Evolutionary conservation across 2,888 invertebrate species (phyloP), one percentile per base, ranked within the genome.

Genomic region (Brenthis hecate): DNA sequence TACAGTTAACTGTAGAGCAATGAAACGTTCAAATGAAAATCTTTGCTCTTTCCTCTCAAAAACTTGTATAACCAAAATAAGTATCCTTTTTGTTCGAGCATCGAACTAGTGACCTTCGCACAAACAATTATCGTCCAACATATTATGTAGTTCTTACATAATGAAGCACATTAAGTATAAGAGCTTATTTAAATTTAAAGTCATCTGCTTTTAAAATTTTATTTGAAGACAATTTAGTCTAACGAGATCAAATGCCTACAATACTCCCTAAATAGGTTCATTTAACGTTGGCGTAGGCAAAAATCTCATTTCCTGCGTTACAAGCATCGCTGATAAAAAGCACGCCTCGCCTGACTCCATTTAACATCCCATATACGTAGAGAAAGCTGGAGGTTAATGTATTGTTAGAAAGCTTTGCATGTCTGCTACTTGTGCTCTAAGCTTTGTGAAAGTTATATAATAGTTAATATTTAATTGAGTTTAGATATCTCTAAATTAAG

Each of bases 241-340:
- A 56, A 67, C 55, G 60, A 66, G 60, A 48, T 56, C 61, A 56
- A 56, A 67, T 51, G 56, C 32, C 62, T 56, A 62, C 56, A 69
- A 47, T 32, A 62, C 73, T 71, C 67, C 74, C 74, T 76, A 78
- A 78, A 77, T 74, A 75, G 77, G 72, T 71, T 74, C 75, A 77
- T 73, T 77, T 68, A 71, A 71, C 73, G 73, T 71, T 70, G 73
- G 75, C 75, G 78, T 74, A 77, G 74, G 78, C 80, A 81, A 81
- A 81, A 81, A 81, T 81, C 80, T 81, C 78, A 82, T 82, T 82
- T 82, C 82, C 82, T 79, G 78, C 71, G 73, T 70, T 72, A 74
- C 73, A 70, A 75, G 73, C 73, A 74, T 71, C 72, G 63, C 76
- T 74, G 78, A 77, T 77, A 78, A 77, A 75, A 74, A 70, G 70